Conservation (phyloP, 1,140 invertebrate genomes). For the Tenebrio molitor region DNA sequence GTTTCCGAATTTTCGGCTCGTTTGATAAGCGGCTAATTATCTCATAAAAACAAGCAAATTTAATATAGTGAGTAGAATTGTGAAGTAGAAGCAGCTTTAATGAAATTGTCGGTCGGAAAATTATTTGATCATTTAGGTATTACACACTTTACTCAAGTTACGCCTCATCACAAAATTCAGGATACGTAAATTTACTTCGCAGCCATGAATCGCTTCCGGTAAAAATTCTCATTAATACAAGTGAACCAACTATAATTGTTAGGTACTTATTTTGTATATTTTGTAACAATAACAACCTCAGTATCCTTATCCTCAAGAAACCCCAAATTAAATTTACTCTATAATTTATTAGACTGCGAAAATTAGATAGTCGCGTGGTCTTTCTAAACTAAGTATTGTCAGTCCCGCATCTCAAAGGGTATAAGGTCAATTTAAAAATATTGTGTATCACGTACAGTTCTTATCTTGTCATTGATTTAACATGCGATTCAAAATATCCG, state of each 20-base stretch:
- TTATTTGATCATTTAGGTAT: conserved; percentile 22
- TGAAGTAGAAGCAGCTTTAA: conserved; percentile 18
- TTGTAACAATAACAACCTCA: neutral
- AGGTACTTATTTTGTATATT: neutral
- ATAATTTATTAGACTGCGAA: neutral
- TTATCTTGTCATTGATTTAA: no score
- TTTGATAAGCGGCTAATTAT: conserved; percentile 29
- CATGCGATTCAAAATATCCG: neutral
- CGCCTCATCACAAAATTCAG: neutral
- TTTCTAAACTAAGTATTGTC: no score
- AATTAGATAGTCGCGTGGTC: no score
- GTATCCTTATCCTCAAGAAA: neutral
- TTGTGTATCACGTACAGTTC: no score
- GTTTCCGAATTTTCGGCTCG: conserved; percentile 32
- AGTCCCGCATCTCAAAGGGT: no score
- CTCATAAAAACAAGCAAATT: conserved; percentile 33
- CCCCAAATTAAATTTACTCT: neutral
- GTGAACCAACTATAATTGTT: neutral
- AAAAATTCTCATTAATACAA: neutral
- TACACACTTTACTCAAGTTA: conserved; percentile 20
- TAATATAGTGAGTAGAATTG: conserved; percentile 7
- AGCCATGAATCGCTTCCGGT: conserved; percentile 11
- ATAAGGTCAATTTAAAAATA: neutral
- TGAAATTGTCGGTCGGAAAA: conserved; percentile 25
- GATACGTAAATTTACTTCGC: conserved; percentile 1